phyloP scores from a whole-genome alignment of 1,140 invertebrate genomes.

The Rhopalosiphum maidis region DNA sequence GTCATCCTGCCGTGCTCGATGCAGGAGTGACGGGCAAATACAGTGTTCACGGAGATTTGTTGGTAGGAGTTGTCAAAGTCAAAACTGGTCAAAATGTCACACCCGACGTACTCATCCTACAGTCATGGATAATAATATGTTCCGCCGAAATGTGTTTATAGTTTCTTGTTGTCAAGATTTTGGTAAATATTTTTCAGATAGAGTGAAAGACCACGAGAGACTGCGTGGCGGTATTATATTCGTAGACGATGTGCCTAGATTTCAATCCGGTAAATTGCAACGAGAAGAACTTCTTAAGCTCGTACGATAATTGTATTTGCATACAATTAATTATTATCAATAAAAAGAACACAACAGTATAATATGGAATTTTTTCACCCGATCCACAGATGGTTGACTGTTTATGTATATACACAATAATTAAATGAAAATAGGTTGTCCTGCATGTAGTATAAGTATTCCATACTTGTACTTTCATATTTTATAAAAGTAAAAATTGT shows the following conservation, averaged over 20 bases:
- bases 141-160: neutral
- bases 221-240: neutral
- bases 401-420: no score
- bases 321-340: neutral
- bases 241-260: conserved; percentile 8
- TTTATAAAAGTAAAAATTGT: no score
- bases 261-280: neutral
- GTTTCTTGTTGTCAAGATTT: neutral
- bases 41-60: neutral
- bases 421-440: no score
- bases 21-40: neutral
- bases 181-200: neutral
- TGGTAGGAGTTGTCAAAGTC: neutral
- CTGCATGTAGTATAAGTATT: no score
- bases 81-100: neutral
- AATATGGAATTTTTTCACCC: no score
- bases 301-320: neutral
- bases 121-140: neutral
- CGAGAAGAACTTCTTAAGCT: neutral
- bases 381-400: no score
- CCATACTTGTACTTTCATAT: no score
- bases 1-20: conserved; percentile 9
- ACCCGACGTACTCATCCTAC: neutral
- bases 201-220: neutral
- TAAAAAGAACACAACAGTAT: neutral